phyloP scores from a whole-genome alignment of 2,113 vertebrate genomes.

The Sylvia atricapilla region DNA sequence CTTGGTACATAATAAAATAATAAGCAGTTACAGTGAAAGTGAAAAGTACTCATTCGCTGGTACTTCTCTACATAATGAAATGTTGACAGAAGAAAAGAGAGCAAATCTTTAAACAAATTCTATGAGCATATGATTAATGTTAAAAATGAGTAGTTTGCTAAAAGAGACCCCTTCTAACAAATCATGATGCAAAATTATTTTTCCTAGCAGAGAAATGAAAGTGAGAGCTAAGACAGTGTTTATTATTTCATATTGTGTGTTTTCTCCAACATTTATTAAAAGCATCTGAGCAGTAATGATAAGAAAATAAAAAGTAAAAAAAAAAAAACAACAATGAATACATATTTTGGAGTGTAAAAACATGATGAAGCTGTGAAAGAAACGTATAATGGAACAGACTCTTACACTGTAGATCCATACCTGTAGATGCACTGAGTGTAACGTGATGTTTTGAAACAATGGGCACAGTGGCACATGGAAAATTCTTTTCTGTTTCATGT shows the following conservation, averaged over 20 bases:
- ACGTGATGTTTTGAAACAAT: neutral
- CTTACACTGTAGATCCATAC: neutral
- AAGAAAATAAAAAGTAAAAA: neutral
- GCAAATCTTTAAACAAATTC: neutral
- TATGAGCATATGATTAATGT: neutral
- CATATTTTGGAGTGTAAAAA: neutral
- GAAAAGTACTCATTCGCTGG: neutral
- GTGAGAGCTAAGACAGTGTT: neutral
- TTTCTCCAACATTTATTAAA: neutral
- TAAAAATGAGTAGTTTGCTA: neutral
- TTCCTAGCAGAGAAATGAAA: neutral
- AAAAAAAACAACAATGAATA: rapidly evolving
- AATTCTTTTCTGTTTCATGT: neutral
- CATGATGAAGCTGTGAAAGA: neutral
- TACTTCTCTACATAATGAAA: neutral
- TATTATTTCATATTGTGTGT: neutral
- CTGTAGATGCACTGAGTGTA: neutral
- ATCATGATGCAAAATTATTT: neutral
- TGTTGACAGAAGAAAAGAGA: neutral
- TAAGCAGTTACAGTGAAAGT: neutral
- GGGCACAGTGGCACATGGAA: neutral
- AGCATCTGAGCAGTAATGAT: neutral
- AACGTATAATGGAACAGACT: neutral
- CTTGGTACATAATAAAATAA: neutral
- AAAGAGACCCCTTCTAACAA: neutral